Conservation (phyloP, 2,113 vertebrate species). For the Cyprinodon brontotheroides region DNA sequence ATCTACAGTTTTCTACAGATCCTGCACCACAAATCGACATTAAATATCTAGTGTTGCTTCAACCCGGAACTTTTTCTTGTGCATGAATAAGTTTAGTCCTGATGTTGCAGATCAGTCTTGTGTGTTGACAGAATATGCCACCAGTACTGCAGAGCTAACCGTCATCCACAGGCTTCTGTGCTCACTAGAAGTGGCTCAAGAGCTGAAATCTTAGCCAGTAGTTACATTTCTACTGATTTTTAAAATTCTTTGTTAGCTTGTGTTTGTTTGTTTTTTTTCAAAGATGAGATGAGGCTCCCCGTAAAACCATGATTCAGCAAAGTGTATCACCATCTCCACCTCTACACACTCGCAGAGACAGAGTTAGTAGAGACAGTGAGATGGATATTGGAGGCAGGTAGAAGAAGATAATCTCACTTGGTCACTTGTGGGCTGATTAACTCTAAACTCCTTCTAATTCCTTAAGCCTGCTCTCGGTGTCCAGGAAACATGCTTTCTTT, state of each 20-base stretch:
- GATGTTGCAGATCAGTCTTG: constrained; percentile 30
- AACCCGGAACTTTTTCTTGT: not conserved
- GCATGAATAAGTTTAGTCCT: not conserved
- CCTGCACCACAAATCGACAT: not conserved
- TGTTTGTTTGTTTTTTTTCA: too few relatives aligned
- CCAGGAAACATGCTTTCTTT: constrained; percentile 70
- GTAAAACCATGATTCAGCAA: constrained; percentile 72
- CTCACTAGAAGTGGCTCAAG: constrained; percentile 48
- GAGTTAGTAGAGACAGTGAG: constrained; percentile 39
- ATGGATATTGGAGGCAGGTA: constrained; percentile 58
- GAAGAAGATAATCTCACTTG: constrained; percentile 74
- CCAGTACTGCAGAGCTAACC: constrained; percentile 40
- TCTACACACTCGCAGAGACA: constrained; percentile 3
- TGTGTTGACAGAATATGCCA: constrained; percentile 2
- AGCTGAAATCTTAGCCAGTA: constrained; percentile 36
- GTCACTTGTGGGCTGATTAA: constrained; percentile 75
- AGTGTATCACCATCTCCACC: constrained; percentile 33
- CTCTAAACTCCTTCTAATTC: constrained; percentile 79
- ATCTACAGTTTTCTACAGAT: too few relatives aligned
- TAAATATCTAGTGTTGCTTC: not conserved
- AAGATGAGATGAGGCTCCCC: constrained; percentile 41
- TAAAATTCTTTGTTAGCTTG: not conserved
- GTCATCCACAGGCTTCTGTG: constrained; percentile 38
- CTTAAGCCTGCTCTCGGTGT: constrained; percentile 70
- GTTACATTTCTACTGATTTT: constrained; percentile 55